A percentile compares a stretch with the other conserved stretches of the same genome.
Evolutionary conservation across 2,888 invertebrate species (phyloP).

Genomic region (Hydropsyche betteni): DNA sequence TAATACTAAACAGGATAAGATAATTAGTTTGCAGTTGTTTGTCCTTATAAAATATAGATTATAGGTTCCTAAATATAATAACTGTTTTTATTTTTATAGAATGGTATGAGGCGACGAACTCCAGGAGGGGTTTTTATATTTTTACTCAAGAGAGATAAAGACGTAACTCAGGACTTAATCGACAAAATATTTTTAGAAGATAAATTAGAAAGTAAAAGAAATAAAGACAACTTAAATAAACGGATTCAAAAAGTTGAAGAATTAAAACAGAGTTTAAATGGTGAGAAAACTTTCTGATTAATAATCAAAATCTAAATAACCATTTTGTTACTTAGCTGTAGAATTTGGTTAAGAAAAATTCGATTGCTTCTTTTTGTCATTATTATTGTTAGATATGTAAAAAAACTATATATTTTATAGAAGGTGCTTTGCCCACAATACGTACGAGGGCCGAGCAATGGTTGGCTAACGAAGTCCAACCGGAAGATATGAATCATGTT

Average conservation of each 20-base stretch:
- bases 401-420: constrained; percentile 54
- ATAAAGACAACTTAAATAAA: constrained; percentile 66
- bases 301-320: constrained; percentile 54
- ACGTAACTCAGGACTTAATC: constrained; percentile 72
- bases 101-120: constrained; percentile 82
- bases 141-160: constrained; percentile 77
- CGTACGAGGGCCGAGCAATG: constrained; percentile 70
- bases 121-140: constrained; percentile 88
- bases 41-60: background rate
- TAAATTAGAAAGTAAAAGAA: constrained; percentile 66
- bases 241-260: constrained; percentile 74
- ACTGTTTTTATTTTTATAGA: constrained; percentile 60
- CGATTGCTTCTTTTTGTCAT: too few relatives aligned
- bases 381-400: too few relatives aligned
- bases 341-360: too few relatives aligned
- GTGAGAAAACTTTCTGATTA: constrained; percentile 53
- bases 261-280: constrained; percentile 69
- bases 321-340: too few relatives aligned
- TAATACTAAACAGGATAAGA: too few relatives aligned
- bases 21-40: background rate
- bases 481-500: constrained; percentile 62
- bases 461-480: constrained; percentile 56
- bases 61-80: constrained; percentile 16
- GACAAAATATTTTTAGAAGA: constrained; percentile 76
- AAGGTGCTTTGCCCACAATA: constrained; percentile 71